Evolutionary conservation across 2,888 invertebrate species (phyloP).

Genomic region (Calameuta pallipes): DNA sequence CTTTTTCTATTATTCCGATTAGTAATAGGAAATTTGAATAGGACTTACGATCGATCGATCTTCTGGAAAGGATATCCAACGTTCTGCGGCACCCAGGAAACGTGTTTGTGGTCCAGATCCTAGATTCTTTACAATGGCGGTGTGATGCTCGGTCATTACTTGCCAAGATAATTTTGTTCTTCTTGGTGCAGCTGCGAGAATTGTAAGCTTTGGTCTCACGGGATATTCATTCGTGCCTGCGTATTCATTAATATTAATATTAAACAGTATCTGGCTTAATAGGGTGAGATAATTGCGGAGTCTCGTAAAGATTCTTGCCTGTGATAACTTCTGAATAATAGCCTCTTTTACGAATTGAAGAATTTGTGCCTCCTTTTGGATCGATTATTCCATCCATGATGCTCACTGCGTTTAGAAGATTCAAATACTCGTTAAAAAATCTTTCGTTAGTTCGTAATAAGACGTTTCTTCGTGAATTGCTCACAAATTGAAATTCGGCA

Average conservation of each 20-base stretch:
- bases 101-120: constrained; percentile 67
- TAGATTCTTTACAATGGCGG: constrained; percentile 69
- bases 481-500: neutral
- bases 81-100: constrained; percentile 71
- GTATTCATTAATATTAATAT: constrained; percentile 60
- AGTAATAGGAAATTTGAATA: neutral
- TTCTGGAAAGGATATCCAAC: constrained; percentile 75
- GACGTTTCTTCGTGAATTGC: neutral
- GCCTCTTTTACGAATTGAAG: constrained; percentile 63
- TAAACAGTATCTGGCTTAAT: constrained; percentile 67
- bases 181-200: constrained; percentile 33
- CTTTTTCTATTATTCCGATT: neutral
- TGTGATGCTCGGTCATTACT: constrained; percentile 71
- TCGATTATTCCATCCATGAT: neutral
- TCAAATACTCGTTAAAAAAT: neutral
- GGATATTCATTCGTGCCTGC: constrained; percentile 34
- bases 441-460: neutral
- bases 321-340: constrained; percentile 75
- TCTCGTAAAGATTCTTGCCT: constrained; percentile 65
- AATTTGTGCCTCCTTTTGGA: neutral
- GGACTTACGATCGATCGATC: constrained; percentile 72
- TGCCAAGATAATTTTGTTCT: constrained; percentile 66
- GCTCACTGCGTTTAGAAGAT: neutral
- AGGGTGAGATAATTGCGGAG: constrained; percentile 53
- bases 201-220: constrained; percentile 22